phyloP scores from a whole-genome alignment of 2,888 invertebrate species.

The Apodemia duryi region DNA sequence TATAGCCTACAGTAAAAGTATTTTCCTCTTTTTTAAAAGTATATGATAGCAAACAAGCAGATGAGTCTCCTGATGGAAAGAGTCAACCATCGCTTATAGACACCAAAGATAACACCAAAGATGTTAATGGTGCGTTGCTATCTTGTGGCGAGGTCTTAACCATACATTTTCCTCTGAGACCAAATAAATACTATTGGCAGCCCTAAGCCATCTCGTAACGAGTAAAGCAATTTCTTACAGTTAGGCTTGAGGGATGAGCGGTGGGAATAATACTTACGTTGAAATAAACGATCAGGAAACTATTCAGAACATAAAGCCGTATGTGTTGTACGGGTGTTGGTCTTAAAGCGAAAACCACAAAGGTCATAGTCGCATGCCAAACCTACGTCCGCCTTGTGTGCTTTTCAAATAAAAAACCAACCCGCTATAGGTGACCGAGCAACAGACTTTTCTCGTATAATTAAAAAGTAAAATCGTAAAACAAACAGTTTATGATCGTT shows the following conservation, averaged over 20 bases:
- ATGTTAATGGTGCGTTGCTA: no score
- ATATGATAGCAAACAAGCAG: no score
- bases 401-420: slow-evolving; percentile 43
- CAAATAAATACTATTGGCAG: not conserved
- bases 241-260: slow-evolving; percentile 56
- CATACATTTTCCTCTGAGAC: no score
- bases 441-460: slow-evolving; percentile 19
- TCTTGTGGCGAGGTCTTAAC: no score
- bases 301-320: slow-evolving; percentile 6
- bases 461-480: slow-evolving; percentile 11
- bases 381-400: slow-evolving; percentile 6
- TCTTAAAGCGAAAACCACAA: not conserved
- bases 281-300: slow-evolving; percentile 18
- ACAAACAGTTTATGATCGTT: slow-evolving; percentile 4
- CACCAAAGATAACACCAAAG: no score
- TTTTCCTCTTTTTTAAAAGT: no score
- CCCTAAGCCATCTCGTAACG: slow-evolving; percentile 30
- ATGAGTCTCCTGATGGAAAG: no score
- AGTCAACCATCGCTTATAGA: no score
- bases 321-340: not conserved
- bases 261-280: slow-evolving; percentile 38
- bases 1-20: no score
- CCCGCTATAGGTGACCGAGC: slow-evolving; percentile 46
- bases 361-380: slow-evolving; percentile 1
- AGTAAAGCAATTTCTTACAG: slow-evolving; percentile 52